Percentiles rank a stretch among this genome's conserved stretches.
These are phyloP conservation scores for Heliconius melpomene DNA, from an alignment of 1,140 invertebrate genomes.

Conservation along the genomic window DNA sequence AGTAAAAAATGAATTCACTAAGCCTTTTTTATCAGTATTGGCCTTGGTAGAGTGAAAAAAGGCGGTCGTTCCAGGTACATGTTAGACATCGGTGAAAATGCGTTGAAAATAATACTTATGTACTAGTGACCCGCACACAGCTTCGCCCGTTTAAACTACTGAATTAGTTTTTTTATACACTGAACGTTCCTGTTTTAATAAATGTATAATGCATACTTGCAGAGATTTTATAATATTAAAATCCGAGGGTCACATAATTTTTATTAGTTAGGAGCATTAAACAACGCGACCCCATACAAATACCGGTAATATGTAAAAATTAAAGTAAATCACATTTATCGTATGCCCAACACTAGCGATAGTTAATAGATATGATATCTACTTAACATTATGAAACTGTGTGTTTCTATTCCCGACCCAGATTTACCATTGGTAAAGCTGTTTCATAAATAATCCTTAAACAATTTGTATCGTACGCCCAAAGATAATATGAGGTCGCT, in stretches of 20 bases:
- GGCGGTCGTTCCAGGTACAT: not conserved
- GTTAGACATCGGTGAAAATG: not conserved
- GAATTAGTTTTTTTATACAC: too few species aligned
- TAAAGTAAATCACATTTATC: too few species aligned
- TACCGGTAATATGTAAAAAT: too few species aligned
- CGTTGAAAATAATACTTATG: not conserved
- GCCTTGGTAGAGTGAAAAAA: not conserved
- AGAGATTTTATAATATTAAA: too few species aligned
- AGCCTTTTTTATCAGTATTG: not conserved
- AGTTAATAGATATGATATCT: not conserved
- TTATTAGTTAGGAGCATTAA: too few species aligned
- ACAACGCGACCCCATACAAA: too few species aligned
- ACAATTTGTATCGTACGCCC: not conserved
- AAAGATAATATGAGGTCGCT: not conserved
- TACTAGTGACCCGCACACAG: too few species aligned
- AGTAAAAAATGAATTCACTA: not conserved
- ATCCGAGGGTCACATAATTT: too few species aligned
- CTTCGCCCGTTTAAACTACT: too few species aligned
- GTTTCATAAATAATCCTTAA: slow-evolving; percentile 13
- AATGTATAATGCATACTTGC: too few species aligned
- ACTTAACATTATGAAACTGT: not conserved
- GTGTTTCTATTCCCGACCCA: slow-evolving; percentile 13
- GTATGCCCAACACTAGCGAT: too few species aligned
- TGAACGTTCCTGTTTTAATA: too few species aligned
- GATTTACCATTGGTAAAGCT: not conserved